A percentile compares a stretch with the other conserved stretches of the same genome.
Conservation (phyloP, 2,113 vertebrate genomes). For the Camelus dromedarius region DNA sequence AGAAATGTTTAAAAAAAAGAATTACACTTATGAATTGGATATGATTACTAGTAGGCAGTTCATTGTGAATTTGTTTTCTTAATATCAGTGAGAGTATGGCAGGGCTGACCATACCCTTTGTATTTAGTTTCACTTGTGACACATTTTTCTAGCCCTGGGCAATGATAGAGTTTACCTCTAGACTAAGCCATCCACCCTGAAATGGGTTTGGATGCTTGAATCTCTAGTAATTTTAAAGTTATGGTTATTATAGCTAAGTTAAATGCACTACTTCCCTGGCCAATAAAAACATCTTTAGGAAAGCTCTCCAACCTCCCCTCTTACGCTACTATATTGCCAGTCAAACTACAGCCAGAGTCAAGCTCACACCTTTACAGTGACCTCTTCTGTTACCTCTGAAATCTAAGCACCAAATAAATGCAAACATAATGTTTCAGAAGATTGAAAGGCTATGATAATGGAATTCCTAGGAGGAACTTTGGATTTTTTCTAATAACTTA, state of each 20-base stretch:
- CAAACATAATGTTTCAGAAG: background rate
- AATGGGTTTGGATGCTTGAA: background rate
- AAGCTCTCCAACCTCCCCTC: background rate
- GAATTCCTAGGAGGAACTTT: background rate
- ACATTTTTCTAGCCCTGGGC: background rate
- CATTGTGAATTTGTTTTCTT: background rate
- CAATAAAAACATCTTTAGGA: background rate
- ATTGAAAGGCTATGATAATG: background rate
- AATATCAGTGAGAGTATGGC: background rate
- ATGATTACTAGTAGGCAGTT: background rate
- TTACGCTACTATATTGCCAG: background rate
- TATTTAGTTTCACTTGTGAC: background rate
- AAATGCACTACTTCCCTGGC: background rate
- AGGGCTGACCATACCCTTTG: background rate
- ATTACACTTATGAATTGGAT: background rate
- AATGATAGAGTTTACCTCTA: background rate
- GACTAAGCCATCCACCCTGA: background rate
- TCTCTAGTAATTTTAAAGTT: background rate
- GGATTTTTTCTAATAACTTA: background rate
- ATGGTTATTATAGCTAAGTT: background rate
- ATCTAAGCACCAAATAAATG: background rate
- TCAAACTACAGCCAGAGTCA: background rate
- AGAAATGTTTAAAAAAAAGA: no score
- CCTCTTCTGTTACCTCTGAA: background rate
- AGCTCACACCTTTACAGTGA: background rate